Conservation (phyloP, 2,797 vertebrate genomes). For the Pogoniulus pusillus region DNA sequence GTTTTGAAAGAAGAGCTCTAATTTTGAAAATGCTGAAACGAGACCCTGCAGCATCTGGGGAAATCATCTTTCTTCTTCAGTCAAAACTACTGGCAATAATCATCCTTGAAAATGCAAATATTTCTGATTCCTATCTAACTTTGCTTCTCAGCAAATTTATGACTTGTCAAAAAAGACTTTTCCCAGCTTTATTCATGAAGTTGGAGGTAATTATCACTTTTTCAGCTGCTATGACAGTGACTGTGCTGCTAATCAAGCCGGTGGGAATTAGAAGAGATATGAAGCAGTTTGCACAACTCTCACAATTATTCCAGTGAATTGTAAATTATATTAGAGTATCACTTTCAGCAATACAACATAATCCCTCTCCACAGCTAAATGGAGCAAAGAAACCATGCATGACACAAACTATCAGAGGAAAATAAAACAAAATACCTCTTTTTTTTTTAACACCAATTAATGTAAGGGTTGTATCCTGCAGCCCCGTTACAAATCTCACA, state of each 20-base stretch:
- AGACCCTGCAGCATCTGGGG: constrained; percentile 38
- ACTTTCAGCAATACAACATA: background rate
- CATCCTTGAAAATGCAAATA: constrained; percentile 46
- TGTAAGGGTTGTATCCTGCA: background rate
- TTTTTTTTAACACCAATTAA: background rate
- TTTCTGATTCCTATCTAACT: constrained; percentile 22
- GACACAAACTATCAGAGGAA: background rate
- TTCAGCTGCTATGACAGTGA: background rate
- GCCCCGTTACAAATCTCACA: background rate
- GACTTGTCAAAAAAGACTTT: constrained; percentile 19
- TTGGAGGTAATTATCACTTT: constrained; percentile 4
- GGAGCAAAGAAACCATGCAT: background rate
- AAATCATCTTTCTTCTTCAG: constrained; percentile 52
- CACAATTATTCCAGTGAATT: background rate
- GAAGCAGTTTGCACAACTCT: background rate
- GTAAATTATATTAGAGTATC: background rate
- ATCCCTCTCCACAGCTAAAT: background rate
- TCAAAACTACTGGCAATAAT: constrained; percentile 47
- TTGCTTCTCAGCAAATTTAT: constrained; percentile 44
- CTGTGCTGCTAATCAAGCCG: background rate
- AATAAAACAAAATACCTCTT: background rate
- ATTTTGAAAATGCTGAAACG: constrained; percentile 52
- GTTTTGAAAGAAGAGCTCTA: background rate
- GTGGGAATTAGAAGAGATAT: constrained; percentile 9
- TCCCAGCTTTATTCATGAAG: constrained; percentile 26